Evolutionary conservation across 92 coral and sea anemone genomes (phyloP).

Genomic region (Zoanthus sansibaricus): DNA sequence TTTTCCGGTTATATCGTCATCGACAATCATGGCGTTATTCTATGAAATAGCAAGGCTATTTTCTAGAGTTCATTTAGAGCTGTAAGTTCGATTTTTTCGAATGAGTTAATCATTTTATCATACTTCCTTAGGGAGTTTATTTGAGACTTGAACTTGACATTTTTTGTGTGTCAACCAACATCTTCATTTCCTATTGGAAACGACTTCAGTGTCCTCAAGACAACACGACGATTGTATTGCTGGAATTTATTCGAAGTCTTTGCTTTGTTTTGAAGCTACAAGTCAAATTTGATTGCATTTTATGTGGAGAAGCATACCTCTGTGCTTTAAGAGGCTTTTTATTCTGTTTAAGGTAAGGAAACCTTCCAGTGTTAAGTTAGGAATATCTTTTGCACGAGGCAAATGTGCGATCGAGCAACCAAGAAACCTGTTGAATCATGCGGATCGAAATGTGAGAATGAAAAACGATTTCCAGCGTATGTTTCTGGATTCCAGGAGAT

Average conservation of each 20-base stretch:
- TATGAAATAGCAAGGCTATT: slow-evolving; percentile 32
- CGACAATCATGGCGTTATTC: slow-evolving; percentile 52
- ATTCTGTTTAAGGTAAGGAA: slow-evolving; percentile 81
- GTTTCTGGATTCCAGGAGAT: not conserved
- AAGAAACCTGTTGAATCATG: slow-evolving; percentile 55
- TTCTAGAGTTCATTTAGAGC: not conserved
- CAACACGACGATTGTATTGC: slow-evolving; percentile 71
- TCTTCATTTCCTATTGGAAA: slow-evolving; percentile 89
- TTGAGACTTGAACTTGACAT: slow-evolving; percentile 73
- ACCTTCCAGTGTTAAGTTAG: not conserved
- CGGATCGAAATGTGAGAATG: slow-evolving; percentile 43
- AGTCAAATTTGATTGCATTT: slow-evolving; percentile 70
- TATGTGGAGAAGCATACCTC: slow-evolving; percentile 82
- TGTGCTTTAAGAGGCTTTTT: slow-evolving; percentile 73
- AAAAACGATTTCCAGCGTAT: slow-evolving; percentile 32
- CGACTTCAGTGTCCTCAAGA: slow-evolving; percentile 78
- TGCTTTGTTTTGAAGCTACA: slow-evolving; percentile 89
- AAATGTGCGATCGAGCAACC: slow-evolving; percentile 33
- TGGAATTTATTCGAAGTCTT: slow-evolving; percentile 70
- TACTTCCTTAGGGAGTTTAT: slow-evolving; percentile 99
- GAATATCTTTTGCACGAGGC: slow-evolving; percentile 41
- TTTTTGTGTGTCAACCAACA: slow-evolving; percentile 89
- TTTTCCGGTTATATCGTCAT: slow-evolving; percentile 55
- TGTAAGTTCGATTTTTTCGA: slow-evolving; percentile 34
- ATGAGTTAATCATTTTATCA: slow-evolving; percentile 84